A percentile compares a stretch with the other conserved stretches of the same genome.
Conservation (phyloP, 1,140 invertebrate species). For the Odontomachus brunneus region DNA sequence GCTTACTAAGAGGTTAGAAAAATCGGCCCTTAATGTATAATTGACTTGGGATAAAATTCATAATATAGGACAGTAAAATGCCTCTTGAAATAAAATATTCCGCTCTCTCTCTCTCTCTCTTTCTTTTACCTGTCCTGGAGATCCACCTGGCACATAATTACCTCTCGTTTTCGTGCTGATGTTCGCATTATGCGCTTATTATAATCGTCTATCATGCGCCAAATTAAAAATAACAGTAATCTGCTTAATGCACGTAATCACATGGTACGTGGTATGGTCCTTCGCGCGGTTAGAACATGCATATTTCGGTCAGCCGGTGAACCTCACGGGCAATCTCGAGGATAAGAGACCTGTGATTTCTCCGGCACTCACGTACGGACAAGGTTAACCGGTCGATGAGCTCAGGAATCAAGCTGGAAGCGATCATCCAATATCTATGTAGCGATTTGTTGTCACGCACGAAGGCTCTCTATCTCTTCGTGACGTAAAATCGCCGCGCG, state of each 20-base stretch:
- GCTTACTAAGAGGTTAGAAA: no score
- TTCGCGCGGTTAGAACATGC: neutral
- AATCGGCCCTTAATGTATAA: no score
- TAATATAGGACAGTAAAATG: no score
- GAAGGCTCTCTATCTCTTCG: conserved; percentile 47
- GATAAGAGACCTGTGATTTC: conserved; percentile 47
- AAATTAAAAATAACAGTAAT: conserved; percentile 9
- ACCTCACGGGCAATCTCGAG: conserved; percentile 5
- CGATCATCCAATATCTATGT: conserved; percentile 32
- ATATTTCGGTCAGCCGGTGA: conserved; percentile 29
- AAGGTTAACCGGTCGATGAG: conserved; percentile 69
- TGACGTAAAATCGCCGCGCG: conserved; percentile 39
- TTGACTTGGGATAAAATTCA: no score
- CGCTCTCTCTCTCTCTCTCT: no score
- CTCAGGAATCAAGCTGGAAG: conserved; percentile 56
- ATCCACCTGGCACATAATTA: neutral
- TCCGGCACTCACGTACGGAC: conserved; percentile 32
- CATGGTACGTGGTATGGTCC: neutral
- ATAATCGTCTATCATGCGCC: neutral
- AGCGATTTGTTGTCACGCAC: conserved; percentile 55
- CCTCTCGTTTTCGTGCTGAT: conserved; percentile 2
- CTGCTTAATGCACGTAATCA: neutral
- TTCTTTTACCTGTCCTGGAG: no score
- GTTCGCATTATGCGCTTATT: neutral
- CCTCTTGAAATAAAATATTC: no score